Evolutionary conservation across 1,140 invertebrate genomes (phyloP), one percentile per base, ranked within the genome.

Genomic region (Drosophila ohnishii): DNA sequence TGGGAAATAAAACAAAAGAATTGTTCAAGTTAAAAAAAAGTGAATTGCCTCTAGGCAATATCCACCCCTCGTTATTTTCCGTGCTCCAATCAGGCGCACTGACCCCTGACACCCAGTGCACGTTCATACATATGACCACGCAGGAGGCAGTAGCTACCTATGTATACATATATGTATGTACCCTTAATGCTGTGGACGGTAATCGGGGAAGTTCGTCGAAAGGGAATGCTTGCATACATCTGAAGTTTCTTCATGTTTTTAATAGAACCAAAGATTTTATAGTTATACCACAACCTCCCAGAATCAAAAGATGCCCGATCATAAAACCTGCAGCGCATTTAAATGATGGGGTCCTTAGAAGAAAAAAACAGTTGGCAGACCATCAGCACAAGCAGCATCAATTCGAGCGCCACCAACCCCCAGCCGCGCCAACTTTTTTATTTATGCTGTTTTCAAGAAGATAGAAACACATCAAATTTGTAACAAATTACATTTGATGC

Each of bases 401-500:
- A 47, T 51, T 69, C 22, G 3, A 44, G 34, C 10, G 3, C 16
- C 45, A 25, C 13, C 32, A 32, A 61, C 53, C 19, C 53, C 39
- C 50, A 30, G 34, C 14, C 62, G 32, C 16, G 58, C 7, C 32
- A 56, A 47, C 50, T 80, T 87, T 53, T 88, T 88, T 88, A 78
- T 88, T 88, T 88, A 80, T 89, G 74, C 77, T 71, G 50, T 87
- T 87, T 87, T 87, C 48, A 87, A 83, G 80, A 88, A 88, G 74
- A 80, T 82, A 80, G 74, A 90, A 87, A 76, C 86, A 87, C 89
- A 90, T 90, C 85, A 90, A 90, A 90, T 87, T 90, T 89, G 69
- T 90, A 90, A 87, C 90, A 90, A 90, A 90, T 90, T 90, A 90
- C 90, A 83, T 89, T 90, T 87, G 80, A 79, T 78, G 84, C 77